Percentiles rank a stretch among this genome's conserved stretches.
Evolutionary conservation across 2,888 invertebrate species (phyloP).

Genomic region (Yponomeuta cagnagella): DNA sequence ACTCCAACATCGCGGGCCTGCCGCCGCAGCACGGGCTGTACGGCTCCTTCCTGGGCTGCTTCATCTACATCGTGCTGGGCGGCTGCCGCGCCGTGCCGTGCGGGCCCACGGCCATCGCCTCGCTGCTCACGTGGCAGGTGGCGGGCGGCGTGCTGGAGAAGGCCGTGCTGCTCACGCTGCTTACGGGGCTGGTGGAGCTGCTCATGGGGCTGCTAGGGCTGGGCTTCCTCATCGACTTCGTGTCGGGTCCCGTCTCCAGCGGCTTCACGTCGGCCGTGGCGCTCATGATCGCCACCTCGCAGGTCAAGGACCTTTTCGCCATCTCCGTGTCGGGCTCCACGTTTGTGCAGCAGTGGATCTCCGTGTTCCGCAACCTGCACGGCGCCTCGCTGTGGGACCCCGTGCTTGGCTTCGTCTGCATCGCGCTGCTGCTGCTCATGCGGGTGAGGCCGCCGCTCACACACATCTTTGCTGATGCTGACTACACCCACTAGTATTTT

Average conservation of each 20-base stretch:
- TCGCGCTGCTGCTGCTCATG: conserved; percentile 83
- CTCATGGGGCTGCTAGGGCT: conserved; percentile 89
- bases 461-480: too few relatives aligned
- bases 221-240: conserved; percentile 92
- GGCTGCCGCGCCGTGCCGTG: conserved; percentile 95
- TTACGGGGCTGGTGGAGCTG: conserved; percentile 84
- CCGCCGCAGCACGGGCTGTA: conserved; percentile 93
- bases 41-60: conserved; percentile 93
- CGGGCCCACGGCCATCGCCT: conserved; percentile 94
- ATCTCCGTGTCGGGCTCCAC: conserved; percentile 83
- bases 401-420: conserved; percentile 83
- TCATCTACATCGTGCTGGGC: conserved; percentile 92
- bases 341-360: conserved; percentile 85
- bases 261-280: conserved; percentile 95
- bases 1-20: conserved; percentile 86
- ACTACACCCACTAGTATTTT: too few relatives aligned
- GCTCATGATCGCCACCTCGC: conserved; percentile 91
- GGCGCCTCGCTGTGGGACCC: conserved; percentile 83
- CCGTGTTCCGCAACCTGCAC: conserved; percentile 80
- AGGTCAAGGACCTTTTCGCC: conserved; percentile 88
- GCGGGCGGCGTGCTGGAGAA: conserved; percentile 80
- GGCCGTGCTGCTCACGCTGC: conserved; percentile 84
- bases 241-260: conserved; percentile 91
- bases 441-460: conserved; percentile 71
- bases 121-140: conserved; percentile 88